Percentiles rank a stretch among this genome's conserved stretches.
Evolutionary conservation across 2,113 vertebrate species (phyloP).

Genomic region (Felis chaus): DNA sequence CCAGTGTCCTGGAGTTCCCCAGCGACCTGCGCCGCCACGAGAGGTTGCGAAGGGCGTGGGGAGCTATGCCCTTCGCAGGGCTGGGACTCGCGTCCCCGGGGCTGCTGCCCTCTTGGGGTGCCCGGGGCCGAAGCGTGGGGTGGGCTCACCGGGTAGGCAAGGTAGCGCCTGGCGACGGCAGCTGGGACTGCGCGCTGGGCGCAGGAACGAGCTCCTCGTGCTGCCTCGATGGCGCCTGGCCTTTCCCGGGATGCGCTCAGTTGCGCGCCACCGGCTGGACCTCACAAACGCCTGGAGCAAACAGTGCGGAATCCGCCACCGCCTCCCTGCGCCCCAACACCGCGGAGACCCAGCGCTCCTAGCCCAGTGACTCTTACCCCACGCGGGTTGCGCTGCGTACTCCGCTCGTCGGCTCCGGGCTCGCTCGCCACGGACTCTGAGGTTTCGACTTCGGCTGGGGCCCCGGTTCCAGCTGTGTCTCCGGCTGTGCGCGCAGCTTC

Average conservation of each 20-base stretch:
- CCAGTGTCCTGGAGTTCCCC: neutral
- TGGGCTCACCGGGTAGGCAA: neutral
- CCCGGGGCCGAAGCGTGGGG: neutral
- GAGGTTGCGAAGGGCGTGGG: neutral
- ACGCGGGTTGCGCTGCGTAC: conserved; percentile 26
- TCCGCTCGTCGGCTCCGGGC: conserved; percentile 51
- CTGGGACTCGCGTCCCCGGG: neutral
- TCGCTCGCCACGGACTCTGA: conserved; percentile 47
- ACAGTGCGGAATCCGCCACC: neutral
- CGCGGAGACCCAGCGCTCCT: neutral
- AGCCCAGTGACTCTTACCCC: conserved; percentile 58
- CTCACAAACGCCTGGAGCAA: neutral
- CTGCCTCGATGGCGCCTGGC: conserved; percentile 57
- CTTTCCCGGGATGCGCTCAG: neutral
- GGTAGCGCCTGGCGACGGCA: neutral
- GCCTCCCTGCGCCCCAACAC: neutral
- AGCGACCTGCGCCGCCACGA: neutral
- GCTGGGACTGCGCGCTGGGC: neutral
- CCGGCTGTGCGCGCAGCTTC: neutral
- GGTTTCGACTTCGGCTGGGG: neutral
- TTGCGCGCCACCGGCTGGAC: neutral
- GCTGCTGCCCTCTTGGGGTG: neutral
- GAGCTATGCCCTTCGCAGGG: neutral
- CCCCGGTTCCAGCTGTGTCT: neutral
- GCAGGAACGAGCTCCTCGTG: neutral